Percentiles rank a stretch among this genome's conserved stretches.
Evolutionary conservation across 2,113 vertebrate species (phyloP).

Genomic region (Nesogale talazaci): DNA sequence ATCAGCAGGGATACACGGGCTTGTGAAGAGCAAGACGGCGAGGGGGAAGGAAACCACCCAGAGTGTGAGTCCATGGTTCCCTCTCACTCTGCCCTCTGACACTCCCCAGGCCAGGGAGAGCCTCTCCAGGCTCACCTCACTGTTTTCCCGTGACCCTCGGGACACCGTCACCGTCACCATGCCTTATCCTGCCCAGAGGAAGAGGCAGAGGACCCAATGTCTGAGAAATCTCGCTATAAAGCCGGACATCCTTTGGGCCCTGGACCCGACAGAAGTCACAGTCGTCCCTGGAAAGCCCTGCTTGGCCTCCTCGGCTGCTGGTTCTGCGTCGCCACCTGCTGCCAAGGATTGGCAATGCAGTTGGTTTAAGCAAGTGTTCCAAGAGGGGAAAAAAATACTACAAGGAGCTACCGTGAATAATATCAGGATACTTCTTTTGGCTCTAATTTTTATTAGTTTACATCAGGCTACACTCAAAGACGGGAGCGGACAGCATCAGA

Average conservation of each 20-base stretch:
- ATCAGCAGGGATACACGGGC: not conserved
- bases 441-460: not conserved
- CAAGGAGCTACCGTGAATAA: no score
- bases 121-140: no score
- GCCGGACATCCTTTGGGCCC: not conserved
- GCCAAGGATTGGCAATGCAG: conserved; percentile 52
- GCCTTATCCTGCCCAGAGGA: not conserved
- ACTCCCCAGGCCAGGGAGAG: no score
- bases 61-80: not conserved
- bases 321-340: conserved; percentile 70
- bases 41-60: not conserved
- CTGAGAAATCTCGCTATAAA: not conserved
- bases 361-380: not conserved
- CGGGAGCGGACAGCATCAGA: conserved; percentile 90
- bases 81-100: not conserved
- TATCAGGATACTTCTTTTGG: no score
- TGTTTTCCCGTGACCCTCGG: not conserved
- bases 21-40: not conserved
- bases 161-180: not conserved
- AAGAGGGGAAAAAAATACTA: not conserved
- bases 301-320: not conserved
- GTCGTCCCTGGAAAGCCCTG: not conserved
- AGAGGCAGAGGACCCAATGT: not conserved
- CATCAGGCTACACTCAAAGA: conserved; percentile 81
- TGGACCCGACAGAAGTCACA: not conserved